Conservation (phyloP, 2,888 invertebrate species). For the Seira musarum region DNA sequence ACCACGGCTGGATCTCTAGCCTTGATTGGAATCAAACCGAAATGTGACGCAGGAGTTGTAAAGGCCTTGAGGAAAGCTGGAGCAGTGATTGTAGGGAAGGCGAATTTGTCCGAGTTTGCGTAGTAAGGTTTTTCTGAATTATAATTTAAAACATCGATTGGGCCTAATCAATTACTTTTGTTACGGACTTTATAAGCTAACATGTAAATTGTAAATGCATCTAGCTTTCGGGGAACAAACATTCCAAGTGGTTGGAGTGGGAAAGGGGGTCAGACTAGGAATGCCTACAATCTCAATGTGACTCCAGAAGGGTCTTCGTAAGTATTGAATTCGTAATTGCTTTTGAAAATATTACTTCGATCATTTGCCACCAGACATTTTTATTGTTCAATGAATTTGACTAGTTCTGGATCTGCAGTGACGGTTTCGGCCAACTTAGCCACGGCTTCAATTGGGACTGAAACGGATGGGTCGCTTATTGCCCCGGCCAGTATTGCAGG, state of each 20-base stretch:
- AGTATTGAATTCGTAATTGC: no score
- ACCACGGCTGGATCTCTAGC: conserved; percentile 60
- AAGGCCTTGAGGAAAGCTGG: conserved; percentile 47
- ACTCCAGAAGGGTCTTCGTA: conserved; percentile 52
- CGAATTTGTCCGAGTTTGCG: conserved; percentile 58
- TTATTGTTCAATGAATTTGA: no score
- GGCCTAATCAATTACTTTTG: conserved; percentile 4
- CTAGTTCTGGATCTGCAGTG: conserved; percentile 52
- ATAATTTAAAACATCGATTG: neutral
- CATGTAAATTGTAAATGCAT: neutral
- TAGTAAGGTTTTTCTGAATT: conserved; percentile 37
- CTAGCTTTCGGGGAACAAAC: conserved; percentile 51
- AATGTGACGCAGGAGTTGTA: conserved; percentile 50
- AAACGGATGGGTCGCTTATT: conserved; percentile 59
- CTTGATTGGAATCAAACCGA: conserved; percentile 39
- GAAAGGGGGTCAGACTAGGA: conserved; percentile 48
- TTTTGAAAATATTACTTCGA: no score
- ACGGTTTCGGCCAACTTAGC: conserved; percentile 54
- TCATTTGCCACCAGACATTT: no score
- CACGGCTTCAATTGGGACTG: conserved; percentile 53
- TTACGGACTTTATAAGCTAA: neutral
- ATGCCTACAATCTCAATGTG: conserved; percentile 41
- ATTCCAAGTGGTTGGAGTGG: conserved; percentile 62
- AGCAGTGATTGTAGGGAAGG: conserved; percentile 59
- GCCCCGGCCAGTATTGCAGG: conserved; percentile 39